Evolutionary conservation across 2,113 vertebrate genomes (phyloP).

Genomic region (Rafetus swinhoei): DNA sequence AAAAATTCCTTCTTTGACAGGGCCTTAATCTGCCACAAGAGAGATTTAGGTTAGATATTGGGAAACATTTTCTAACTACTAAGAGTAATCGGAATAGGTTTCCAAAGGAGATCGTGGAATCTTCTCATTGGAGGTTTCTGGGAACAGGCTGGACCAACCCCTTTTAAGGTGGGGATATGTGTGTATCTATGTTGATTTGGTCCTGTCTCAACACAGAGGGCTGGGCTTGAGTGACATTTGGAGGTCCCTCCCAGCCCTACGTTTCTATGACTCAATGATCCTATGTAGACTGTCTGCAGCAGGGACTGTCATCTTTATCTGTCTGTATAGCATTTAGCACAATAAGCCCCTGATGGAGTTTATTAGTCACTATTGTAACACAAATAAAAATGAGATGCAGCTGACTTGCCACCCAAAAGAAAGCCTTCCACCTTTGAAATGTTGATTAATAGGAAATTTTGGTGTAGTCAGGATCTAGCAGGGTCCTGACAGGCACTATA

Average conservation of each 20-base stretch:
- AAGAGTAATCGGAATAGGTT: background rate
- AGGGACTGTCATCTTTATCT: background rate
- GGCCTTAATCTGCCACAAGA: background rate
- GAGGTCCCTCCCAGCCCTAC: background rate
- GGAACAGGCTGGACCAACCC: background rate
- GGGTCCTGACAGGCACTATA: background rate
- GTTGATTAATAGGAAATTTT: slow-evolving; percentile 17
- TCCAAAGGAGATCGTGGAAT: background rate
- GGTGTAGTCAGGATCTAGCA: background rate
- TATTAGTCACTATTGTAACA: slow-evolving; percentile 6
- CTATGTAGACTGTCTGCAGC: background rate
- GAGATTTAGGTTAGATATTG: background rate
- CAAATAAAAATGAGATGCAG: background rate
- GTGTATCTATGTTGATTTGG: background rate
- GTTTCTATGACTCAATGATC: background rate
- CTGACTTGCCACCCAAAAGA: background rate
- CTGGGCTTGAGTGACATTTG: background rate
- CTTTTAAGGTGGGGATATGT: background rate
- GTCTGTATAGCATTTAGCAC: fast-evolving
- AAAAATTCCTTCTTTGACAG: background rate
- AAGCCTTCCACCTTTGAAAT: slow-evolving; percentile 31
- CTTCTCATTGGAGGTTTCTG: background rate
- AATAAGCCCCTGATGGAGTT: background rate
- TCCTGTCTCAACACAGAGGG: background rate
- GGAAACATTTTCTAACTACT: background rate